Base-by-base conservation (phyloP, 2,113 vertebrate genomes). In the Pachyramphus minor region DNA sequence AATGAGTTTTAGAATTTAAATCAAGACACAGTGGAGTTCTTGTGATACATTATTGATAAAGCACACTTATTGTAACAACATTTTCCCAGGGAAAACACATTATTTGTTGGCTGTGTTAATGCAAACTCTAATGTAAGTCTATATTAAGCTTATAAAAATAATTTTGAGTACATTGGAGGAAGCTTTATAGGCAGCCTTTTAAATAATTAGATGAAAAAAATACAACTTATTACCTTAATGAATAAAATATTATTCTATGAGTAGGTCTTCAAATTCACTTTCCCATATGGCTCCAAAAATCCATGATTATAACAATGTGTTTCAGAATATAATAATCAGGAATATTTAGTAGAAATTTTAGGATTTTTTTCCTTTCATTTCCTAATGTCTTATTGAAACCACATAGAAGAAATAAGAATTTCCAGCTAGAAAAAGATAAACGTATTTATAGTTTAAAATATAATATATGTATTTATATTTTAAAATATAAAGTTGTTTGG, bases 1-100 rank as follows among this genome's bases (percentile, higher is more conserved):
- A 98, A 98, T 97, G 96, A 97, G 84, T 92, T 97, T 97, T 84
- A 93, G 95, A 96, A 91, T 96, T 98, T 95, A 97, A 97, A 96
- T 96, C 95, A 94, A 96, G 97, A 91, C 62, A 72, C 94, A 95
- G 83, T 39, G 27, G 94, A 87, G 90, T 96, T 97, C 35, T 95
- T 89, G 44, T 75, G 75, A 95, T 98, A 87, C 95, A 97, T 98
- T 98, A 98, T 98, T 98, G 96, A 97, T 98, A 97, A 96, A 92
- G 42, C 58, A 84, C 67, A 74, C 59, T 96, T 96, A 97, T 64
- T 97, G 50, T 96, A 97, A 94, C 84, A 95, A 90, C 24, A 93
- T 97, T 97, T 98, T 97, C 84, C 37, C 74, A 96, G 89, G 77
- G 45, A 96, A 96, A 96, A 97, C 93, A 64, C 33, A 95, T 97